Evolutionary conservation across 2,113 vertebrate genomes (phyloP).

Genomic region (Silurus asotus): DNA sequence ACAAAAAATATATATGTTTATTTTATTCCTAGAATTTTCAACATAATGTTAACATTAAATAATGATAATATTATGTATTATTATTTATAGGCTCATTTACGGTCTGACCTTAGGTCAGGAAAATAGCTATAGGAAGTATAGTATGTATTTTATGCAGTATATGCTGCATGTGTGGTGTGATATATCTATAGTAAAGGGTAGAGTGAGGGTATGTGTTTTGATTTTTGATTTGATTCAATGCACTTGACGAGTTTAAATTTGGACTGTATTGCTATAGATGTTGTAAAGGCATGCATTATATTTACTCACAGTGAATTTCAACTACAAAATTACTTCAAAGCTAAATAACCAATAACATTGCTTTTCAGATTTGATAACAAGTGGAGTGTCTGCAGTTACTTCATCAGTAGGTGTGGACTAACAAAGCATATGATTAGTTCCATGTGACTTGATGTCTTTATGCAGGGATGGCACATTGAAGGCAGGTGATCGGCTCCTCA

Average conservation of each 20-base stretch:
- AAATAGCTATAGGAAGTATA: background rate
- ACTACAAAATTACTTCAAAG: background rate
- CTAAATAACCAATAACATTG: background rate
- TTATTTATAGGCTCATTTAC: no score
- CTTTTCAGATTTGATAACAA: background rate
- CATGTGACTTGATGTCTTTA: background rate
- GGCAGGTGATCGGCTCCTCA: slow-evolving; percentile 87
- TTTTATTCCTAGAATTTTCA: background rate
- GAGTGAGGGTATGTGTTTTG: background rate
- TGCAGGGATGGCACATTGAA: slow-evolving; percentile 90
- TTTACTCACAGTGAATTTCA: background rate
- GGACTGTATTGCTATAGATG: background rate
- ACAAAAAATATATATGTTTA: background rate
- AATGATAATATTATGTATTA: background rate
- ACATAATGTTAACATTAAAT: background rate
- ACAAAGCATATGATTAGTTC: slow-evolving; percentile 23
- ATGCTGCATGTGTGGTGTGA: no score
- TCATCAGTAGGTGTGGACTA: background rate
- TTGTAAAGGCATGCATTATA: background rate
- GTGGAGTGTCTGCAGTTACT: background rate
- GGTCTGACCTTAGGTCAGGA: no score
- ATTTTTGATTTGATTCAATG: background rate
- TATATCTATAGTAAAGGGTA: background rate
- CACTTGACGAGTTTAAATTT: background rate
- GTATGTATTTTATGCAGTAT: no score